Conservation (phyloP, 2,888 invertebrate species). For the Tachystola acroxantha region DNA sequence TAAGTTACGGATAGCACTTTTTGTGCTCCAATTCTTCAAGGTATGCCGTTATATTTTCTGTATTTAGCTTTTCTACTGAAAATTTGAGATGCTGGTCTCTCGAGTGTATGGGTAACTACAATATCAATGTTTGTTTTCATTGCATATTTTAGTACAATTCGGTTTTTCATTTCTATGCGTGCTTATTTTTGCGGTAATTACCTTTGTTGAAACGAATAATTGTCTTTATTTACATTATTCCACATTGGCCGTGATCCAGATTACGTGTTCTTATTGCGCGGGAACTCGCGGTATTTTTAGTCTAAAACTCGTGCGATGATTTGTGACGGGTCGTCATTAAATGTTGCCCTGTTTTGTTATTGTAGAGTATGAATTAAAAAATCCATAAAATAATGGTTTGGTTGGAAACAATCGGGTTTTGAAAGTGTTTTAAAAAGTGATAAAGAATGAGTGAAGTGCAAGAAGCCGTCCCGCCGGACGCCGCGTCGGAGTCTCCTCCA, state of each 20-base stretch:
- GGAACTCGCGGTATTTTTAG: conserved; percentile 73
- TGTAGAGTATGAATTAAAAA: too few species aligned
- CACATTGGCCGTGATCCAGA: conserved; percentile 74
- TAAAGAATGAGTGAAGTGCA: conserved; percentile 61
- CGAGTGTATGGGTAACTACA: too few species aligned
- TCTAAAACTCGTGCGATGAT: conserved; percentile 53
- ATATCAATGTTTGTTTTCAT: too few species aligned
- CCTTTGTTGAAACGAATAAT: conserved; percentile 8
- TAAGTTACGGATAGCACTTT: conserved; percentile 57
- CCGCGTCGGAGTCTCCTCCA: conserved; percentile 30
- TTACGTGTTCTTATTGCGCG: conserved; percentile 70
- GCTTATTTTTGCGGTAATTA: too few species aligned
- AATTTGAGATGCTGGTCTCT: too few species aligned
- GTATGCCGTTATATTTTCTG: conserved; percentile 63
- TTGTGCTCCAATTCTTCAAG: conserved; percentile 70
- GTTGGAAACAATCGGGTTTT: conserved; percentile 20
- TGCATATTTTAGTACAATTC: too few species aligned
- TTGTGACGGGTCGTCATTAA: conserved; percentile 36
- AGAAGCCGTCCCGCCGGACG: conserved; percentile 36
- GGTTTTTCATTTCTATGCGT: too few species aligned
- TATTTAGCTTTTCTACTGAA: conserved; percentile 28
- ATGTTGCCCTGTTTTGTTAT: conserved; percentile 35
- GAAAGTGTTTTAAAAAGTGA: conserved; percentile 36
- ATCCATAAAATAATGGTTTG: conserved; percentile 22
- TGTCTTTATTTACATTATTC: conserved; percentile 46